A percentile compares a stretch with the other conserved stretches of the same genome.
phyloP scores from a whole-genome alignment of 2,888 invertebrate genomes.

The Junonia oenone region DNA sequence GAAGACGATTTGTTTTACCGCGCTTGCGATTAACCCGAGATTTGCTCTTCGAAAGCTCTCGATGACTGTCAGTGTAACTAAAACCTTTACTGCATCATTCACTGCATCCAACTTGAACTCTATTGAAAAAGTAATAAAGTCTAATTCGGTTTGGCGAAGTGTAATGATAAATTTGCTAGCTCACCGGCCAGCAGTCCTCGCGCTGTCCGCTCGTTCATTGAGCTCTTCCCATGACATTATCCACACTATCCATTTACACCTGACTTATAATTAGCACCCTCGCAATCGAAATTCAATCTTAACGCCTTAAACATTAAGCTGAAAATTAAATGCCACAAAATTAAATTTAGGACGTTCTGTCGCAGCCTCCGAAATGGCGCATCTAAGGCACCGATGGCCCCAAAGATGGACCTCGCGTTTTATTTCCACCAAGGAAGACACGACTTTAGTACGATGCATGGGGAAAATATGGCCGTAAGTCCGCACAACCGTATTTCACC shows the following conservation, averaged over 20 bases:
- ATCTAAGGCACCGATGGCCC: conserved; percentile 76
- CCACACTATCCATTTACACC: conserved; percentile 41
- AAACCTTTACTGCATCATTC: conserved; percentile 13
- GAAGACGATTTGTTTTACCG: conserved; percentile 23
- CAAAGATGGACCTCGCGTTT: conserved; percentile 77
- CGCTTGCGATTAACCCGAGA: conserved; percentile 26
- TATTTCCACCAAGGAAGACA: conserved; percentile 78
- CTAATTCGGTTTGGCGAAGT: conserved; percentile 43
- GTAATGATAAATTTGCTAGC: conserved; percentile 48
- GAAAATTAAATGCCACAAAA: not conserved
- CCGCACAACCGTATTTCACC: conserved; percentile 76
- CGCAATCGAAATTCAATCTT: conserved; percentile 24
- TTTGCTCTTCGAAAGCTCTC: conserved; percentile 26
- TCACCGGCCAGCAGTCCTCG: conserved; percentile 71
- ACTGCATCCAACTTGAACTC: conserved; percentile 25
- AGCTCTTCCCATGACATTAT: conserved; percentile 80
- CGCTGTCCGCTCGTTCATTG: conserved; percentile 76
- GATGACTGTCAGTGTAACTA: conserved; percentile 24
- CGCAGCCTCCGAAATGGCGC: conserved; percentile 56
- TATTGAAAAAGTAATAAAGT: conserved; percentile 39
- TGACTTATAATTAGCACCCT: conserved; percentile 33
- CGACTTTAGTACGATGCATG: conserved; percentile 74
- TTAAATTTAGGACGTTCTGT: conserved; percentile 37
- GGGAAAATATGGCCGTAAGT: conserved; percentile 73
- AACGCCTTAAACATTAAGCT: not conserved